Conservation (phyloP, 1,140 invertebrate species). For the Oryctes rhinoceros region DNA sequence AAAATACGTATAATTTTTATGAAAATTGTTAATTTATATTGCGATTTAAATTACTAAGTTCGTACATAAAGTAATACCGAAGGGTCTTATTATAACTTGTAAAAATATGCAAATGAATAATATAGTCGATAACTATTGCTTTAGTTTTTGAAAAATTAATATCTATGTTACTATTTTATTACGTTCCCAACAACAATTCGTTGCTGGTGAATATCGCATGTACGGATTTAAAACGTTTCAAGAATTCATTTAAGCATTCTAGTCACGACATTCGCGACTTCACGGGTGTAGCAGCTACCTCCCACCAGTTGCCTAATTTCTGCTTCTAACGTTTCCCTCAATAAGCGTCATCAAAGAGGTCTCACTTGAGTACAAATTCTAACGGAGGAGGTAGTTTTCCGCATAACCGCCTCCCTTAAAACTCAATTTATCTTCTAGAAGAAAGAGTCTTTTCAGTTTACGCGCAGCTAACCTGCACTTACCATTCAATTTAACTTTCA, state of each 20-base stretch:
- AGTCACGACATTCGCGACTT: conserved; percentile 1
- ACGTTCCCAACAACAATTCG: background rate
- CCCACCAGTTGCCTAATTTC: background rate
- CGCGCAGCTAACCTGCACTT: background rate
- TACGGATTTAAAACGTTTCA: background rate
- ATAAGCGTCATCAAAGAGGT: background rate
- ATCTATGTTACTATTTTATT: background rate
- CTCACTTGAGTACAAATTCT: background rate
- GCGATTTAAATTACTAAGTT: too few species aligned
- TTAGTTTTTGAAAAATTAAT: too few species aligned
- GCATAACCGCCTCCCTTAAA: conserved; percentile 23
- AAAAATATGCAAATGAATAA: too few species aligned
- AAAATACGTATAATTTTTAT: too few species aligned
- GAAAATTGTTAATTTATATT: too few species aligned
- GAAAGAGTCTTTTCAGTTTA: conserved; percentile 24
- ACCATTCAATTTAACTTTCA: conserved; percentile 27
- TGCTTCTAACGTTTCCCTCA: background rate
- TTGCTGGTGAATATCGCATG: background rate
- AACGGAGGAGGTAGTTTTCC: background rate
- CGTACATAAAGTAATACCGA: too few species aligned
- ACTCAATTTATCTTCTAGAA: conserved; percentile 12
- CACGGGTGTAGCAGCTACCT: background rate
- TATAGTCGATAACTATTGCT: too few species aligned
- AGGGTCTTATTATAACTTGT: too few species aligned
- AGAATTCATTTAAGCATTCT: background rate